These are phyloP conservation scores for Nematostella vectensis DNA, from an alignment of 92 coral and sea anemone species.

Conservation along the genomic window DNA sequence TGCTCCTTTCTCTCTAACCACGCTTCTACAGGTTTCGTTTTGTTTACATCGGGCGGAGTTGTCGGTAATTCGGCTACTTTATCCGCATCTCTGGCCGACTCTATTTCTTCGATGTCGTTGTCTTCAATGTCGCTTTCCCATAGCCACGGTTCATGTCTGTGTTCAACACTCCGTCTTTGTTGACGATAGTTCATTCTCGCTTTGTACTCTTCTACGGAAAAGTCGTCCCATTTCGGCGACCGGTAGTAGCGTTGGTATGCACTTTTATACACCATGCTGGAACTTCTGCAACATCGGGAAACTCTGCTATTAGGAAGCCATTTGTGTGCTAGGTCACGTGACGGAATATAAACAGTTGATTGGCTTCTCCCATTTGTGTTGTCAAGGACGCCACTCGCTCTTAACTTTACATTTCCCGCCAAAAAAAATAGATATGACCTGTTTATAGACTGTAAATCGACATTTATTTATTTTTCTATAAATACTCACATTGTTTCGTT, in stretches of 20 bases:
- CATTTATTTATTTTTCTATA: too few species aligned
- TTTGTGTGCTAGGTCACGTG: conserved; percentile 29
- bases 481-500: neutral
- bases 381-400: conserved; percentile 49
- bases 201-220: conserved; percentile 61
- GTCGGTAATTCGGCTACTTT: conserved; percentile 5
- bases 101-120: conserved; percentile 52
- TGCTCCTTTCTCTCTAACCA: conserved; percentile 9
- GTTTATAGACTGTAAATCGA: too few species aligned
- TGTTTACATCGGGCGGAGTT: conserved; percentile 2
- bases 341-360: conserved; percentile 11
- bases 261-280: conserved; percentile 72
- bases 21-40: conserved; percentile 3
- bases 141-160: conserved; percentile 80
- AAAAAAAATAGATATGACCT: too few species aligned
- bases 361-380: conserved; percentile 38
- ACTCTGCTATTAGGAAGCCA: conserved; percentile 14
- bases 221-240: conserved; percentile 85
- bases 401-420: conserved; percentile 54
- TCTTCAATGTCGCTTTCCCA: conserved; percentile 85
- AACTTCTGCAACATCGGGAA: conserved; percentile 5
- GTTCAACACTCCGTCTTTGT: conserved; percentile 91
- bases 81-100: conserved; percentile 16
- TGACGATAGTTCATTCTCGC: conserved; percentile 68
- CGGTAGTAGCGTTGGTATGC: conserved; percentile 64